Evolutionary conservation across 2,113 vertebrate genomes (phyloP), one percentile per base, ranked within the genome.

Genomic region (Beaufortia kweichowensis): DNA sequence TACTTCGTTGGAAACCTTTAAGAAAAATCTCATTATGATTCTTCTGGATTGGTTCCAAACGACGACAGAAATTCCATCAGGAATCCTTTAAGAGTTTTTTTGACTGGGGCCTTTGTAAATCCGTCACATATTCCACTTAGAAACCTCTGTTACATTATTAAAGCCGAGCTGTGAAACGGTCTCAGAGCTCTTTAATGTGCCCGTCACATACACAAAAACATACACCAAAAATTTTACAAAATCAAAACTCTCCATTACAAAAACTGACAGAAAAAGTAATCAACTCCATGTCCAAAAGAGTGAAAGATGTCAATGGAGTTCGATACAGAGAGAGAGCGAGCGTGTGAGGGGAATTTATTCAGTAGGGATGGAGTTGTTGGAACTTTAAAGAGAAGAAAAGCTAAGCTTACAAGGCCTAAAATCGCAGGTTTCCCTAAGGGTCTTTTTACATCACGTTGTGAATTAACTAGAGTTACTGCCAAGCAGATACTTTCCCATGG

Each of bases 361-460:
- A n/a, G n/a, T 43, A 61, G 35, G 26, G 56, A 61, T 61, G 56
- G 17, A 46, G 71, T 74, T 71, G 23, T 59, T 48, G 57, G 57
- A 74, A 35, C 43, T 74, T 31, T 48, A 26, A 61, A 74, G 57
- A 43, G 26, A 62, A 48, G 57, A 61, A 74, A 74, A 41, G 26
- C 57, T 48, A 60, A 48, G 71, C 57, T 74, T 26, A 62, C 39
- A 15, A 61, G 39, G 29, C 35, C 24, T 10, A 48, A 39, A 48
- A 23, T 23, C 24, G n/a, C 39, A 61, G 17, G 6, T 21, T 29
- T 39, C 57, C 71, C 31, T 74, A 21, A 62, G 57, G 39, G 24
- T 48, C 26, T 74, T 31, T 62, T 74, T 15, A 74, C 15, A 29
- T 46, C 57, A 46, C 2, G 9, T 19, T 73, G 55, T 14, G 39